phyloP scores from a whole-genome alignment of 2,888 invertebrate species.

The Eupelmus urozonus region DNA sequence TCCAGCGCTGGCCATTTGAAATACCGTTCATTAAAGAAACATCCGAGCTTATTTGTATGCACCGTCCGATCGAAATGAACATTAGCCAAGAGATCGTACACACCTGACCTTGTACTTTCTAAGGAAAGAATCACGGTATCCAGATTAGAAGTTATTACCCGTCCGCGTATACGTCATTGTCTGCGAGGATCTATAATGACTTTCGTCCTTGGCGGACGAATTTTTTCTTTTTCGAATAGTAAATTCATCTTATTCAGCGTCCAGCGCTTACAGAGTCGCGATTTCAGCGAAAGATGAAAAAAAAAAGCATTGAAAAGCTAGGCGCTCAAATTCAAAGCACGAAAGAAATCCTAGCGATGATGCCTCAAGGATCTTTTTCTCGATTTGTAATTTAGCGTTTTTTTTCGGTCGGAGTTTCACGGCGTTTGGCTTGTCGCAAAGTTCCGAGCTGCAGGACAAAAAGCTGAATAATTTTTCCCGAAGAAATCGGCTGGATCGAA shows the following conservation, averaged over 20 bases:
- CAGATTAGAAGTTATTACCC: constrained; percentile 9
- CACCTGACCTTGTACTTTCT: constrained; percentile 41
- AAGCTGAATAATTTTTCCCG: constrained; percentile 20
- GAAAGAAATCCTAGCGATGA: background rate
- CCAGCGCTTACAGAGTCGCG: background rate
- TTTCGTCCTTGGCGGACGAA: constrained; percentile 1
- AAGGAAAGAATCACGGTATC: constrained; percentile 26
- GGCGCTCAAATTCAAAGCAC: background rate
- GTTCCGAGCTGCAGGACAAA: constrained; percentile 11
- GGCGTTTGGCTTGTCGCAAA: too few species aligned
- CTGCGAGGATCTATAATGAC: constrained; percentile 24
- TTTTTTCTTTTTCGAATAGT: background rate
- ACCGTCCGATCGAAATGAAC: constrained; percentile 9
- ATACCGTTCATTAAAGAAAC: background rate
- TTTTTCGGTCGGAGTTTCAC: too few species aligned
- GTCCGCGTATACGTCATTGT: background rate
- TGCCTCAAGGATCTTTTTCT: background rate
- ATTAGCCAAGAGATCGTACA: constrained; percentile 14
- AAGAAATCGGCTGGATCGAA: constrained; percentile 13
- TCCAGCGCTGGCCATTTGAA: background rate
- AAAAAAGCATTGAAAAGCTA: background rate
- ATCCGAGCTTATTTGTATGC: background rate
- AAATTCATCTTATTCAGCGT: constrained; percentile 27
- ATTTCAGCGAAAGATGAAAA: constrained; percentile 2
- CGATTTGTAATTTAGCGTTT: constrained; percentile 8